phyloP scores from a whole-genome alignment of 2,797 vertebrate species.

The Parauchenoglanis punctatus region DNA sequence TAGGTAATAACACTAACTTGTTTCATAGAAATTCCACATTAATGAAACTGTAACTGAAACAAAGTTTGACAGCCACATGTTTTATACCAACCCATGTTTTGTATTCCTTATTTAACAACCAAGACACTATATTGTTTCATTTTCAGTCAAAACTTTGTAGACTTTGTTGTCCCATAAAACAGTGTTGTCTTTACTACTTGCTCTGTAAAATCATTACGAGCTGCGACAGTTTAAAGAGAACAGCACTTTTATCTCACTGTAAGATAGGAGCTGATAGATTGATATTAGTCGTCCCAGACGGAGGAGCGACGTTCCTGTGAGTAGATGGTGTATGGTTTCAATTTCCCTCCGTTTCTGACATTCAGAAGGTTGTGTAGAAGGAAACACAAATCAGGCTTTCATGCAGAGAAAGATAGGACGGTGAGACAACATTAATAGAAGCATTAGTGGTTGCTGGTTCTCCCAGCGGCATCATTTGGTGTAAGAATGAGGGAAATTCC shows the following conservation, averaged over 20 bases:
- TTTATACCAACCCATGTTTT: not conserved
- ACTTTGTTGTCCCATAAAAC: not conserved
- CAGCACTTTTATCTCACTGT: not conserved
- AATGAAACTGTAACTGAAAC: not conserved
- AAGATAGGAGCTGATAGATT: not conserved
- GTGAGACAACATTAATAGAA: not conserved
- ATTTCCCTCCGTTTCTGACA: not conserved
- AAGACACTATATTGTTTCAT: not conserved
- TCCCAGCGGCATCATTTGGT: slow-evolving; percentile 39
- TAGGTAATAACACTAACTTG: not conserved
- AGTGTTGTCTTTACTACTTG: not conserved
- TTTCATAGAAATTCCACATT: not conserved
- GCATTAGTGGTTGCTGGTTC: not conserved
- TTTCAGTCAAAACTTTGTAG: not conserved
- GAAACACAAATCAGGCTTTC: not conserved
- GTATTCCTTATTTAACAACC: not conserved
- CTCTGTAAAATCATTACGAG: not conserved
- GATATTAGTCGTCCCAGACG: not conserved
- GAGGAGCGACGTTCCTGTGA: not conserved
- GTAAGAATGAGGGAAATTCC: slow-evolving; percentile 70
- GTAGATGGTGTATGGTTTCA: not conserved
- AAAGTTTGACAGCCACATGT: not conserved
- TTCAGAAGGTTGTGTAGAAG: not conserved
- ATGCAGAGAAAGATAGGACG: slow-evolving; percentile 16
- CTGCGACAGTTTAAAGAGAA: not conserved